These are phyloP conservation scores for Actinostola sp. DNA, from an alignment of 92 coral and sea anemone genomes.

Conservation along the genomic window DNA sequence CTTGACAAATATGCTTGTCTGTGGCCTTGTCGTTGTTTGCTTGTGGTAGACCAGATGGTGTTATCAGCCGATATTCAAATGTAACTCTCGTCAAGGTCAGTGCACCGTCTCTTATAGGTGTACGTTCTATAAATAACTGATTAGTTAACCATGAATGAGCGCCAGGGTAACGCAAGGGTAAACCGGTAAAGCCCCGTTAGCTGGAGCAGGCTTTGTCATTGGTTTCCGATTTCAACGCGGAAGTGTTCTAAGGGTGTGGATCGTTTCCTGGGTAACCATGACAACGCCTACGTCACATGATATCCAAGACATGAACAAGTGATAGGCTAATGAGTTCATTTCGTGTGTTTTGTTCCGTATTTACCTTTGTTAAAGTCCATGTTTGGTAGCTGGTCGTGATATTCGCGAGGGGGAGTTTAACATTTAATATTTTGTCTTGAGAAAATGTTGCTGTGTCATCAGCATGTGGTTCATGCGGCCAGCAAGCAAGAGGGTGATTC, in stretches of 20 bases:
- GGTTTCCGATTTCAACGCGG: conserved; percentile 20
- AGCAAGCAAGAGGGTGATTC: too few species aligned
- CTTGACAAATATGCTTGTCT: neutral
- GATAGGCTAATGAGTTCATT: neutral
- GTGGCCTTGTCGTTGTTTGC: neutral
- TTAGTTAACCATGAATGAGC: conserved; percentile 11
- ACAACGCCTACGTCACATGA: conserved; percentile 14
- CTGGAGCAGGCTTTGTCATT: neutral
- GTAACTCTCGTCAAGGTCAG: neutral
- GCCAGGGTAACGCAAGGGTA: conserved; percentile 21
- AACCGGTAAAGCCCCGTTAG: conserved; percentile 21
- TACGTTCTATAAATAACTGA: conserved; percentile 3
- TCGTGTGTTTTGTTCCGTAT: neutral
- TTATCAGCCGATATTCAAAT: conserved; percentile 2
- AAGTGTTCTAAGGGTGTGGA: conserved; percentile 18
- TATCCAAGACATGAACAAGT: neutral
- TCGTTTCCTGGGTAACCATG: neutral
- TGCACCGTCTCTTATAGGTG: conserved; percentile 1
- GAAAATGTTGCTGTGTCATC: too few species aligned
- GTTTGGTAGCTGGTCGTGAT: neutral
- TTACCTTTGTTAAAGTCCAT: neutral
- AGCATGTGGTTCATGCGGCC: too few species aligned
- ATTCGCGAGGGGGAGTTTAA: too few species aligned
- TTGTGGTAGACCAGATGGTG: too few species aligned
- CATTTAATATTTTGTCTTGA: too few species aligned